A percentile compares a stretch with the other conserved stretches of the same genome.
These are phyloP conservation scores for Acanthiza pusilla DNA, from an alignment of 2,797 vertebrate species.

Conservation along the genomic window DNA sequence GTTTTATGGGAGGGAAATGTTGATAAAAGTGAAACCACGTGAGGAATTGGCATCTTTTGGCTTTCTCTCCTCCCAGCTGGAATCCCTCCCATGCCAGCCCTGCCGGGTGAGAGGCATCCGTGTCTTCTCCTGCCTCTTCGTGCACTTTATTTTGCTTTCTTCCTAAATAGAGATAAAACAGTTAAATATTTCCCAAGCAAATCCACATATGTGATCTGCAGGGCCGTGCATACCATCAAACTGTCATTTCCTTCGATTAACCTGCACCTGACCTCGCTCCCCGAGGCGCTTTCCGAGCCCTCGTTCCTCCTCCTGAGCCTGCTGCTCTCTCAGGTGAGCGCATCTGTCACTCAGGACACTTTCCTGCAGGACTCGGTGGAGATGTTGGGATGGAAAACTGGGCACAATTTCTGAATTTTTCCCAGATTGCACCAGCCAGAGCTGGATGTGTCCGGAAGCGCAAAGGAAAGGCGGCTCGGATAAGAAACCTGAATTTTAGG, in stretches of 20 bases:
- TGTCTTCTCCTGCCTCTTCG: background rate
- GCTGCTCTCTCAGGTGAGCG: constrained; percentile 41
- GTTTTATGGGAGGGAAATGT: fast-evolving
- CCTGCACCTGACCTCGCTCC: constrained; percentile 74
- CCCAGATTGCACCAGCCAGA: background rate
- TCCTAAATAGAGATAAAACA: constrained; percentile 33
- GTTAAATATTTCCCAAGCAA: constrained; percentile 45
- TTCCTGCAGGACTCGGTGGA: background rate
- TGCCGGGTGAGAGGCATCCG: fast-evolving
- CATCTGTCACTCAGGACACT: background rate
- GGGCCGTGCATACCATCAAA: constrained; percentile 66
- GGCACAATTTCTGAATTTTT: background rate
- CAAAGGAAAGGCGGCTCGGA: background rate
- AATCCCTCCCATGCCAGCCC: background rate
- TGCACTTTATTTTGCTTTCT: background rate
- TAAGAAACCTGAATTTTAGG: background rate
- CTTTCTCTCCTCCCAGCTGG: background rate
- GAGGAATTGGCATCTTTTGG: background rate
- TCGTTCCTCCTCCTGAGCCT: constrained; percentile 57
- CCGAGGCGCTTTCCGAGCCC: constrained; percentile 66
- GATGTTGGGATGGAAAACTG: background rate
- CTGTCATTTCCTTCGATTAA: constrained; percentile 82
- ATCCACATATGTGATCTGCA: constrained; percentile 1
- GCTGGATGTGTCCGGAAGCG: fast-evolving
- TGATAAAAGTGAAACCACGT: fast-evolving